These are phyloP conservation scores for Heteromormyrus szaboi DNA, from an alignment of 2,797 vertebrate species.

Conservation along the genomic window DNA sequence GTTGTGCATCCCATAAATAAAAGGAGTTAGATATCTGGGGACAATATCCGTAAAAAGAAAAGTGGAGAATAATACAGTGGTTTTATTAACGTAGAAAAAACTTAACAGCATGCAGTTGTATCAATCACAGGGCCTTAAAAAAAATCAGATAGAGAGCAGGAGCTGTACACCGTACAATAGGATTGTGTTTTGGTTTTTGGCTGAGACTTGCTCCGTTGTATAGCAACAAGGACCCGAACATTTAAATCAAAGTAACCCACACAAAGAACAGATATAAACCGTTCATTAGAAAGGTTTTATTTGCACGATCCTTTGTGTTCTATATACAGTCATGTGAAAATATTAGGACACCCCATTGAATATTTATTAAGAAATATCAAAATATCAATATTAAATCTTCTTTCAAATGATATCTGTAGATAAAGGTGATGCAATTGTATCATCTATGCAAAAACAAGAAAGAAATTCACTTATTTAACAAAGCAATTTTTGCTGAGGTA, in stretches of 20 bases:
- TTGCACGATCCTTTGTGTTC: slow-evolving; percentile 22
- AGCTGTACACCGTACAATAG: slow-evolving; percentile 53
- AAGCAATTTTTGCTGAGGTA: background rate
- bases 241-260: slow-evolving; percentile 43
- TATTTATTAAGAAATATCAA: background rate
- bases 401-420: background rate
- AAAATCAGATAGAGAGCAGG: slow-evolving; percentile 44
- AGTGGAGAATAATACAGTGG: slow-evolving; percentile 26
- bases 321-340: slow-evolving; percentile 7
- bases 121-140: slow-evolving; percentile 32
- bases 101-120: background rate
- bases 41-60: slow-evolving; percentile 43
- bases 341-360: background rate
- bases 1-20: slow-evolving; percentile 54
- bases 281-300: slow-evolving; percentile 7
- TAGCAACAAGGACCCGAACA: slow-evolving; percentile 41
- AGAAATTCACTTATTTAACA: background rate
- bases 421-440: background rate
- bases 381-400: background rate
- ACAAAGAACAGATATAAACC: slow-evolving; percentile 38
- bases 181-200: slow-evolving; percentile 50
- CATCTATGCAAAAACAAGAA: background rate
- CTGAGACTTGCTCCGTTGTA: slow-evolving; percentile 29
- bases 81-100: slow-evolving; percentile 25
- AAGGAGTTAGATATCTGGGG: slow-evolving; percentile 49